phyloP scores from a whole-genome alignment of 2,113 vertebrate species.

The Dipodomys ordii region DNA sequence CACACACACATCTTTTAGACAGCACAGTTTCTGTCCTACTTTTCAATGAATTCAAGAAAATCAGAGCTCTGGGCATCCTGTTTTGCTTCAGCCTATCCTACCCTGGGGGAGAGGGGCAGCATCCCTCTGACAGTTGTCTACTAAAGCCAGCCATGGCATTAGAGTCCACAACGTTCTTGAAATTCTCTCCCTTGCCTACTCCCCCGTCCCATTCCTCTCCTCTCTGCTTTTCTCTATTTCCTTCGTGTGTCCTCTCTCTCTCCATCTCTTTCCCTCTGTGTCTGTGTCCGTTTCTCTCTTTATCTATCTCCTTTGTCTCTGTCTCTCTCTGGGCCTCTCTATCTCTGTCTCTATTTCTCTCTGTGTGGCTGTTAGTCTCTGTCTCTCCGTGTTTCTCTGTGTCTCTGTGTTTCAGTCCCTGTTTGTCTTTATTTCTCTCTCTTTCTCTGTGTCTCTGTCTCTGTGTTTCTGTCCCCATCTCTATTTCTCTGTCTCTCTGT shows the following conservation, averaged over 20 bases:
- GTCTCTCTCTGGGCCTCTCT: background rate
- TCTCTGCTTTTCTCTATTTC: background rate
- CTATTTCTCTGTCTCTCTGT: background rate
- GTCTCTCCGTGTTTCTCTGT: background rate
- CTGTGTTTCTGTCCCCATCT: background rate
- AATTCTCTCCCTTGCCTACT: background rate
- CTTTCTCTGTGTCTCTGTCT: background rate
- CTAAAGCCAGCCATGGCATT: background rate
- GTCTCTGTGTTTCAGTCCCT: background rate
- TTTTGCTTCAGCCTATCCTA: too few species aligned
- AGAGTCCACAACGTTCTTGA: slow-evolving; percentile 11
- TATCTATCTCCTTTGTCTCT: background rate
- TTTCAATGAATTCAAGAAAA: background rate
- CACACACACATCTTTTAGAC: background rate
- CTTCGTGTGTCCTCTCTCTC: background rate
- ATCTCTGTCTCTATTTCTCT: background rate
- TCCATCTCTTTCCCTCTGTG: background rate
- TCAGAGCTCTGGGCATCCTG: too few species aligned
- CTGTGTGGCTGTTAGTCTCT: background rate
- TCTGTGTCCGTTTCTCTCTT: background rate
- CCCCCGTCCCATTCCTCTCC: background rate
- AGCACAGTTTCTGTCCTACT: background rate
- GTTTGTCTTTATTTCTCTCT: background rate
- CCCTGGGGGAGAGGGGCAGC: too few species aligned
- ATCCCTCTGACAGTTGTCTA: background rate